Evolutionary conservation across 2,797 vertebrate genomes (phyloP), one percentile per base, ranked within the genome.

Genomic region (Neostethus bicornis): DNA sequence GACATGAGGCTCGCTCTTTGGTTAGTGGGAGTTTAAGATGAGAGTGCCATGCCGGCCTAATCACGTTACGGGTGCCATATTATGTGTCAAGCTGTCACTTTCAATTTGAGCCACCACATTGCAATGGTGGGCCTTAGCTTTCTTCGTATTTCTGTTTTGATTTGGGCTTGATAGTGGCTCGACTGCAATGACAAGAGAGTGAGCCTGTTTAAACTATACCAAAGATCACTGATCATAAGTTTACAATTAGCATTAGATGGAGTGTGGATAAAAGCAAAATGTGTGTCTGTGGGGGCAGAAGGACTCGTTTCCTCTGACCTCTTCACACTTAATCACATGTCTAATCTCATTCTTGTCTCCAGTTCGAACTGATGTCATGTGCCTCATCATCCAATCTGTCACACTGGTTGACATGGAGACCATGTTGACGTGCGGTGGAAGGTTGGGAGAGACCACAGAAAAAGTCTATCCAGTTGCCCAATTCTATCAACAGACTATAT

Each of bases 81-180:
- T 92, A 91, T 88, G 89, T 92, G 92, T 93, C 91, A 92, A 90
- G 83, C 89, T 91, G 90, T 93, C 93, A 91, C 89, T 92, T 92
- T 89, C 90, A 85, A 93, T 93, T 92, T 90, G 79, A 87, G 84
- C 79, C 81, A 72, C 61, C 16, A 54, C 71, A 16, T 80, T 83
- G 79, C 81, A 64, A 76, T 65, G 66, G 63, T 57, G 16, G 61
- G 69, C 47, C 66, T 63, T 61, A 70, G 69, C 71, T 84, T 83
- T 76, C 70, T 87, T 84, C 86, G 73, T 80, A 83, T 89, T 90
- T 80, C 77, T 88, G 85, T 89, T 90, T 87, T 90, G 90, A 91
- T 90, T 87, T 79, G 80, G 75, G 60, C 66, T 75, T 73, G 88
- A 92, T 89, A 85, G 83, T 60, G 50, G 76, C 83, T 51, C 45